A percentile compares a stretch with the other conserved stretches of the same genome.
These are phyloP conservation scores for Clusia tigrina DNA, from an alignment of 2,888 invertebrate species.

Conservation along the genomic window DNA sequence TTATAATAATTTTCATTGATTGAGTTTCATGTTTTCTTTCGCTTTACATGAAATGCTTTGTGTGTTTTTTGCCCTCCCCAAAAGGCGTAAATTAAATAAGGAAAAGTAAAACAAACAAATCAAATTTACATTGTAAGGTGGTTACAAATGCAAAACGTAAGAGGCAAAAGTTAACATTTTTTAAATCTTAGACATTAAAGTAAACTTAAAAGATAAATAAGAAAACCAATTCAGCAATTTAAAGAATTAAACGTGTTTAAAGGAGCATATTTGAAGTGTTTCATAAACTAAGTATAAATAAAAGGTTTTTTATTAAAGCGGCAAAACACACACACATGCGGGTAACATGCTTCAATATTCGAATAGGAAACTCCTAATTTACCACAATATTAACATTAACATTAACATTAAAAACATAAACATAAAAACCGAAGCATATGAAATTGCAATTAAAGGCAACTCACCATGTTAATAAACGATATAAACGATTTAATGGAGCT, in stretches of 20 bases:
- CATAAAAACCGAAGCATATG: constrained; percentile 18
- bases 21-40: no score
- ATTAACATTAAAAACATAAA: neutral
- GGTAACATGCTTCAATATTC: constrained; percentile 3
- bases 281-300: neutral
- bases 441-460: constrained; percentile 41
- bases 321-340: constrained; percentile 1
- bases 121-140: constrained; percentile 45
- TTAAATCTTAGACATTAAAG: constrained; percentile 57
- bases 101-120: constrained; percentile 6
- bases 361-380: constrained; percentile 14
- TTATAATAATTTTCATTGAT: no score
- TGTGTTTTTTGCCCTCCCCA: neutral
- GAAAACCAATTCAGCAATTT: constrained; percentile 2
- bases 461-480: constrained; percentile 44
- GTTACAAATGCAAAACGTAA: constrained; percentile 58
- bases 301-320: neutral
- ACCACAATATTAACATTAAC: constrained; percentile 10
- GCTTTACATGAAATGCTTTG: neutral
- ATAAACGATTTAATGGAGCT: constrained; percentile 28
- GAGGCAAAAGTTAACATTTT: constrained; percentile 61
- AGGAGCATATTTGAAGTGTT: no score
- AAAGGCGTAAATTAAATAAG: constrained; percentile 30
- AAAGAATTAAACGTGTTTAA: neutral
- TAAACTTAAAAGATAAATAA: constrained; percentile 37